phyloP scores from a whole-genome alignment of 92 coral and sea anemone species.

The Pocillopora meandrina region DNA sequence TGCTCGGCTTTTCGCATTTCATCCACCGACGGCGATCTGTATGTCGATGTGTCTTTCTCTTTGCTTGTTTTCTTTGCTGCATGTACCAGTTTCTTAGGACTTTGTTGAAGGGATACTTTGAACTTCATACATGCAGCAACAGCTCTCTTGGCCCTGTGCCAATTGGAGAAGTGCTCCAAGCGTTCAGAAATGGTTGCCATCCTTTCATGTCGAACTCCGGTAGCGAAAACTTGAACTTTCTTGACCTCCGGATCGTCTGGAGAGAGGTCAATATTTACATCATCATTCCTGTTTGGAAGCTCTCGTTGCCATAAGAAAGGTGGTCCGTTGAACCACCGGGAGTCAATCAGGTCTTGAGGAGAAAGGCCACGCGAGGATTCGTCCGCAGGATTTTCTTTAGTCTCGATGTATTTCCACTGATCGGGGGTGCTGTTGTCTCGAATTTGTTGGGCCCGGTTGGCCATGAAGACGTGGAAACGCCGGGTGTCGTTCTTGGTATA shows the following conservation, averaged over 20 bases:
- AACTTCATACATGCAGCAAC: conserved; percentile 19
- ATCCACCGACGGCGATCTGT: conserved; percentile 22
- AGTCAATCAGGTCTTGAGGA: conserved; percentile 22
- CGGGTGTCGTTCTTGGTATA: conserved; percentile 5
- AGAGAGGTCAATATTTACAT: conserved; percentile 1
- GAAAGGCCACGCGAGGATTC: conserved; percentile 29
- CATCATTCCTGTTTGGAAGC: background rate
- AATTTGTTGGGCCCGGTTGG: conserved; percentile 25
- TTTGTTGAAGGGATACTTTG: conserved; percentile 15
- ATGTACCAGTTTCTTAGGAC: conserved; percentile 5
- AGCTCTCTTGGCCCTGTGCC: conserved; percentile 28
- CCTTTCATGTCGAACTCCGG: background rate
- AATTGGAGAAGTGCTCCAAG: conserved; percentile 21
- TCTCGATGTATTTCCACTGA: conserved; percentile 26
- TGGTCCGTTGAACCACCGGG: conserved; percentile 38
- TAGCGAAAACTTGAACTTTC: background rate
- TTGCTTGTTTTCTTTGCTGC: conserved; percentile 11
- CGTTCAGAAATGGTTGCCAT: conserved; percentile 22
- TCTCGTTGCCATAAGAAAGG: conserved; percentile 30
- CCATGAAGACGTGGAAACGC: conserved; percentile 25
- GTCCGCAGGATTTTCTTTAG: conserved; percentile 26
- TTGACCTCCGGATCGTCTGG: conserved; percentile 29
- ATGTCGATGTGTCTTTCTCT: background rate
- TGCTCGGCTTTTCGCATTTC: conserved; percentile 23
- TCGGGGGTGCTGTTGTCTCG: conserved; percentile 21